phyloP scores from a whole-genome alignment of 2,888 invertebrate genomes.

The Chaetogeoica ovagalla region DNA sequence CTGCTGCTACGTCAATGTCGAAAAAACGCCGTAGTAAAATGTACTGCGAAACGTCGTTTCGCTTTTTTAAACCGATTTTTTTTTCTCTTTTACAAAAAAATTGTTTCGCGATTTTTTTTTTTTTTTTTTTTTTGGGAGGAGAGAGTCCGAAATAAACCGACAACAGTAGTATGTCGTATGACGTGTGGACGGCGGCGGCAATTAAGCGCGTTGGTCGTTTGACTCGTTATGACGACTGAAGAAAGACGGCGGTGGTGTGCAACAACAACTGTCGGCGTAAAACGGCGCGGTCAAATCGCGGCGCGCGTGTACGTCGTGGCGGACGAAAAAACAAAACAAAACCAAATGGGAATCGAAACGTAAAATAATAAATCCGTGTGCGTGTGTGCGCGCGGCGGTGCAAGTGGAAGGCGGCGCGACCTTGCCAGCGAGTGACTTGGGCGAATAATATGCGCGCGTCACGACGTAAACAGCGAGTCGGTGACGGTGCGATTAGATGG shows the following conservation, averaged over 20 bases:
- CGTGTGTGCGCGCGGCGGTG: no score
- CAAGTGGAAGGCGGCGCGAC: neutral
- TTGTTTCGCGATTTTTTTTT: no score
- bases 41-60: neutral
- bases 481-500: no score
- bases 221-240: neutral
- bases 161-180: no score
- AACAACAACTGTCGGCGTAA: neutral
- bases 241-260: neutral
- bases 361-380: neutral
- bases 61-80: neutral
- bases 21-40: neutral
- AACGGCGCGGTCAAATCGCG: slow-evolving; percentile 10
- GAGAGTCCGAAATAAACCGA: no score
- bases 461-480: neutral
- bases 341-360: neutral
- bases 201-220: neutral
- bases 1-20: no score
- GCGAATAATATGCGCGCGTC: neutral
- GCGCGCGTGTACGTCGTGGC: neutral
- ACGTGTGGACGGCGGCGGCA: no score
- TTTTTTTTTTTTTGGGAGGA: no score
- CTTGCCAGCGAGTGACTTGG: neutral
- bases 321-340: neutral
- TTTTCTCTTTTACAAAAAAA: no score